A percentile compares a stretch with the other conserved stretches of the same genome.
These are phyloP conservation scores for Anarhynchus alexandrinus DNA, from an alignment of 2,113 vertebrate species.

Conservation along the genomic window DNA sequence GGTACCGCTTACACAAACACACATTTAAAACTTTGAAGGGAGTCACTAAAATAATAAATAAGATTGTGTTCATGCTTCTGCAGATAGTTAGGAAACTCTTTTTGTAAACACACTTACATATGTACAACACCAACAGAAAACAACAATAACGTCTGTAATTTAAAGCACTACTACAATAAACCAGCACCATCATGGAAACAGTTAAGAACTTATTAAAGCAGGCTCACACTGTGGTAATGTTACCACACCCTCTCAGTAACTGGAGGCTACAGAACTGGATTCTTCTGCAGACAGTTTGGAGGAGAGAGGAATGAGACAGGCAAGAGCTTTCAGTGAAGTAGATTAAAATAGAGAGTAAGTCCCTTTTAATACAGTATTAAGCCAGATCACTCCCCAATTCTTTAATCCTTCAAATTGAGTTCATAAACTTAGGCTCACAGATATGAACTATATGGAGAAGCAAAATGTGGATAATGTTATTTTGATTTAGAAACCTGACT, in stretches of 20 bases:
- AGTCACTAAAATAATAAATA: neutral
- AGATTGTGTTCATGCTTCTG: neutral
- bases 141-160: neutral
- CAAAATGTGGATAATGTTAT: neutral
- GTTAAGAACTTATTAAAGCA: neutral
- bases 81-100: neutral
- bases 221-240: neutral
- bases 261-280: neutral
- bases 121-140: neutral
- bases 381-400: neutral
- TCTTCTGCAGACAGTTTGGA: neutral
- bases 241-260: neutral
- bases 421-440: neutral
- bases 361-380: neutral
- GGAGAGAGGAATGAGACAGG: neutral
- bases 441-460: neutral
- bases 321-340: neutral
- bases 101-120: neutral
- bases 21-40: neutral
- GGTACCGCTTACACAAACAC: neutral
- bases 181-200: neutral
- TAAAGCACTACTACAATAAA: neutral
- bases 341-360: conserved; percentile 22
- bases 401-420: neutral
- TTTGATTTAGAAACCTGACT: neutral